These are phyloP conservation scores for Drosophila truncata DNA, from an alignment of 1,140 invertebrate species.

Conservation along the genomic window DNA sequence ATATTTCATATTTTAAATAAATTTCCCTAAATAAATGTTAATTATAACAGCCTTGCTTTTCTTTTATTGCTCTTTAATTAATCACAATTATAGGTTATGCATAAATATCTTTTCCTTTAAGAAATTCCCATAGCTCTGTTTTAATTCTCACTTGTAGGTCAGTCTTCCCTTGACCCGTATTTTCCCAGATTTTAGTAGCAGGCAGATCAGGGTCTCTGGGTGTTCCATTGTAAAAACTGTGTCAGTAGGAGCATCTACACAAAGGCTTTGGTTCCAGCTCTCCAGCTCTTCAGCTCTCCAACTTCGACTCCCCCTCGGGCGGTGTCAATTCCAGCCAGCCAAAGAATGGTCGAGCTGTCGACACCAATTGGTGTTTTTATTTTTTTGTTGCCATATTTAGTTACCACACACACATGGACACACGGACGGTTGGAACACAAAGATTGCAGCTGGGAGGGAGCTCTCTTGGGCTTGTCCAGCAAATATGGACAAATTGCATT, in stretches of 20 bases:
- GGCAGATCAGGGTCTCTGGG: conserved; percentile 7
- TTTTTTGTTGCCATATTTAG: conserved; percentile 67
- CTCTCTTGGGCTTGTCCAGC: conserved; percentile 18
- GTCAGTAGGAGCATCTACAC: conserved; percentile 50
- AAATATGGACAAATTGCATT: conserved; percentile 78
- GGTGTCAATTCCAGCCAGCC: conserved; percentile 31
- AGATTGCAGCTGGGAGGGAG: conserved; percentile 1
- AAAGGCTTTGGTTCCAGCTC: conserved; percentile 6
- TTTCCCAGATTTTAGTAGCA: conserved; percentile 11
- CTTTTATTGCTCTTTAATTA: conserved; percentile 1
- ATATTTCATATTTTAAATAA: neutral
- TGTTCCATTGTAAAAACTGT: conserved; percentile 36
- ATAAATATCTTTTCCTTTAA: neutral
- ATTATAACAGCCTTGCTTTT: neutral
- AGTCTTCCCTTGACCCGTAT: conserved; percentile 17
- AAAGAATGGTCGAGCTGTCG: conserved; percentile 43
- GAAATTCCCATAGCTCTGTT: neutral
- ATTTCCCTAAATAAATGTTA: neutral
- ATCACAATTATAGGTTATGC: neutral
- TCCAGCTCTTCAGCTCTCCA: neutral
- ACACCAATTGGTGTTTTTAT: conserved; percentile 48
- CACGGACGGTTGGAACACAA: neutral
- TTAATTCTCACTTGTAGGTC: conserved; percentile 10
- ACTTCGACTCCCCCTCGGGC: conserved; percentile 8
- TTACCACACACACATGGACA: conserved; percentile 37